These are phyloP conservation scores for Gymnocephalus cernua DNA, from an alignment of 2,113 vertebrate species.

Conservation along the genomic window DNA sequence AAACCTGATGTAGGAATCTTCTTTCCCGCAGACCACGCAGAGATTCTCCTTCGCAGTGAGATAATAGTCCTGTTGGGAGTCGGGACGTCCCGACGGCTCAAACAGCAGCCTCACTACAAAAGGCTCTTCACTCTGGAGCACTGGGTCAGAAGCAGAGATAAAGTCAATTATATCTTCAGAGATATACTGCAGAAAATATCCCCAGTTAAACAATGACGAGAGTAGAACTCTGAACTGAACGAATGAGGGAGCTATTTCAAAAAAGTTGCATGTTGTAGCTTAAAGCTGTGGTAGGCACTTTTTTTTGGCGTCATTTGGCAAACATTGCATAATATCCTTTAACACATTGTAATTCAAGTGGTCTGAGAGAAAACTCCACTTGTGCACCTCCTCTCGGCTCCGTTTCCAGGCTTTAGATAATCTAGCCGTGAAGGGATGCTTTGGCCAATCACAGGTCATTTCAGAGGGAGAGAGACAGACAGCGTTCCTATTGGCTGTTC, in stretches of 20 bases:
- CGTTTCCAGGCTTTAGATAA: too few relatives aligned
- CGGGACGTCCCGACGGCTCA: slow-evolving; percentile 95
- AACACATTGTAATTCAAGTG: too few relatives aligned
- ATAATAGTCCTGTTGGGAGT: slow-evolving; percentile 96
- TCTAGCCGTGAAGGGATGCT: too few relatives aligned
- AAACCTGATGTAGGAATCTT: slow-evolving; percentile 95
- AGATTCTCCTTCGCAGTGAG: slow-evolving; percentile 96
- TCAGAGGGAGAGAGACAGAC: accelerated
- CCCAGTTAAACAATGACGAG: not conserved
- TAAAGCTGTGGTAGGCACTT: too few relatives aligned
- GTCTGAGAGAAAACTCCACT: too few relatives aligned
- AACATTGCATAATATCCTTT: too few relatives aligned
- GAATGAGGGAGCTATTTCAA: not conserved
- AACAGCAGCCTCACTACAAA: slow-evolving; percentile 94
- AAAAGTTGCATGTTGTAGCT: not conserved
- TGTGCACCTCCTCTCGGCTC: too few relatives aligned
- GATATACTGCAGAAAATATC: not conserved
- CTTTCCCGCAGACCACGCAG: slow-evolving; percentile 96
- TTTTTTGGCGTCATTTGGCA: too few relatives aligned
- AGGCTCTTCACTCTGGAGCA: slow-evolving; percentile 91
- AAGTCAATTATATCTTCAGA: not conserved
- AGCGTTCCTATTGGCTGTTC: too few relatives aligned
- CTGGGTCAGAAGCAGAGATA: slow-evolving; percentile 71
- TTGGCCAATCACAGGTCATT: too few relatives aligned
- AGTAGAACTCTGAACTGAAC: not conserved